Base-by-base conservation (phyloP, 2,113 vertebrate species). In the Aegithalos caudatus region DNA sequence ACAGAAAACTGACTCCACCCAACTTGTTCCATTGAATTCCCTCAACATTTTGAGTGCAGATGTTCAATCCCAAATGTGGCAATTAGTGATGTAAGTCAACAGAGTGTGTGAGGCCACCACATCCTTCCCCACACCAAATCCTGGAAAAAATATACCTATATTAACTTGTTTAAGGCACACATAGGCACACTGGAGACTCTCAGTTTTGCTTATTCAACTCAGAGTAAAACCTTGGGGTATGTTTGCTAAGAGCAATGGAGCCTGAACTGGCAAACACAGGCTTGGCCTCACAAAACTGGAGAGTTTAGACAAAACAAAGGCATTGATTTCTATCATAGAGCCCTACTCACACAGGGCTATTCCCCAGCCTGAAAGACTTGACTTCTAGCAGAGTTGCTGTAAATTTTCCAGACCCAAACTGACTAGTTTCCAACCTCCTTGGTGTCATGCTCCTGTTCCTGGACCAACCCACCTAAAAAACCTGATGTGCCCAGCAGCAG, bases 61-160 rank as follows among this genome's bases (percentile, higher is more conserved):
- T 47, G 8, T 65, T 91, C 7, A 16, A 21, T 56, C 29, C 29
- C 51, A 47, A 78, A 33, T 5, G 23, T 47, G 60, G 12, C n/a
- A 81, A 38, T 42, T n/a, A 53, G 38, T 3, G 0, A 29, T 14
- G 11, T 22, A 84, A 62, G 9, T n/a, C 78, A 81, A 33, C n/a
- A 38, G 31, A 84, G 31, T 28, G 64, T 4, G 12, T 47, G 27
- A 62, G 2, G 3, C 38, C 3, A 1, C 33, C 47, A 33, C 33
- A 64, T 84, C 33, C 40, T 24, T 21, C 27, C 6, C 38, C 61
- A 51, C 38, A 58, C 8, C 29, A 51, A 64, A 74, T 69, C 37
- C 60, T 35, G 18, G 24, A 31, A 51, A 81, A 74, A 87, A 45
- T 0, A 21, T 14, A 13, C 7, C 19, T 0, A 0, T 73, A 47